These are phyloP conservation scores for Panorpa germanica DNA, from an alignment of 2,888 invertebrate species.

Conservation along the genomic window DNA sequence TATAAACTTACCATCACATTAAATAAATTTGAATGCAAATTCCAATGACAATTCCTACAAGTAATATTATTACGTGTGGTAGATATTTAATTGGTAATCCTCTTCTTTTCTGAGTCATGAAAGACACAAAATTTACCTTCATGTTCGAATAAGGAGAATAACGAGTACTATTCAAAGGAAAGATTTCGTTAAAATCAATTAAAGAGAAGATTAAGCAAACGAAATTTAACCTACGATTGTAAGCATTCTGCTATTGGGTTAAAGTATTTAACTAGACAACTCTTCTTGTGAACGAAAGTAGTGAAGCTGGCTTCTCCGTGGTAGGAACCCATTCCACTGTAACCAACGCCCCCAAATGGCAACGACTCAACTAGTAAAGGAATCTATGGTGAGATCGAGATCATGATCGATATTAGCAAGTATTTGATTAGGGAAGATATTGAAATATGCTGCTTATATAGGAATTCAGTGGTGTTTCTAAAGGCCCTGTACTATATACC, in stretches of 20 bases:
- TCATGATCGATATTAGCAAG: too few species aligned
- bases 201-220: slow-evolving; percentile 3
- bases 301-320: slow-evolving; percentile 85
- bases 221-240: slow-evolving; percentile 31
- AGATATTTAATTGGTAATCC: slow-evolving; percentile 38
- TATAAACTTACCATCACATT: too few species aligned
- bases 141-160: slow-evolving; percentile 72
- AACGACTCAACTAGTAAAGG: slow-evolving; percentile 88
- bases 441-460: too few species aligned
- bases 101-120: slow-evolving; percentile 44
- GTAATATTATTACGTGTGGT: slow-evolving; percentile 44
- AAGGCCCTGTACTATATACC: too few species aligned
- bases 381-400: too few species aligned
- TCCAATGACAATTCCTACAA: slow-evolving; percentile 44
- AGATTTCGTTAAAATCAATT: background rate
- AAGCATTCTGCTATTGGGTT: slow-evolving; percentile 50
- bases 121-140: slow-evolving; percentile 42
- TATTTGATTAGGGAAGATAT: too few species aligned
- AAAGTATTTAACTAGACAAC: slow-evolving; percentile 53
- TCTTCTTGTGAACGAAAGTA: slow-evolving; percentile 85
- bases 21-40: too few species aligned
- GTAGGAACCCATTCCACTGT: slow-evolving; percentile 84
- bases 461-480: too few species aligned
- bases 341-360: slow-evolving; percentile 94
- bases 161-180: slow-evolving; percentile 41